These are phyloP conservation scores for Ataeniobius toweri DNA, from an alignment of 2,797 vertebrate genomes.

Conservation along the genomic window DNA sequence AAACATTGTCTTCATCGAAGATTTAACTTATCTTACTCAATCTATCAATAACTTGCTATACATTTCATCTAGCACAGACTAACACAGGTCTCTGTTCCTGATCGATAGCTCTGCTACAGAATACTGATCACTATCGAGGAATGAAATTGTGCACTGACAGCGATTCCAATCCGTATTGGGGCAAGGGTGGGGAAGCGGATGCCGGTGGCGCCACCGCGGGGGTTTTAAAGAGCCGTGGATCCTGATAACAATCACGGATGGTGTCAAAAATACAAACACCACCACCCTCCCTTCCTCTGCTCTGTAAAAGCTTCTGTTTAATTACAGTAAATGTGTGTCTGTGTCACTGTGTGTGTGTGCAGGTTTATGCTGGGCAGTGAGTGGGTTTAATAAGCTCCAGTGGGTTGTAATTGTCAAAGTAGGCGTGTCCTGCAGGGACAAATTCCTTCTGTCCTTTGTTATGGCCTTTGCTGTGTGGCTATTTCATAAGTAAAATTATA, in stretches of 20 bases:
- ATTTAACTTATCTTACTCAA: slow-evolving; percentile 34
- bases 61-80: slow-evolving; percentile 52
- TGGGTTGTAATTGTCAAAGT: slow-evolving; percentile 72
- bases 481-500: slow-evolving; percentile 20
- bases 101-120: slow-evolving; percentile 63
- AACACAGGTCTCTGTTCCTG: slow-evolving; percentile 38
- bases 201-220: slow-evolving; percentile 42
- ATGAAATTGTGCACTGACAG: slow-evolving; percentile 69
- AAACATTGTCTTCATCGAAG: slow-evolving; percentile 31
- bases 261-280: slow-evolving; percentile 70
- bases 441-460: slow-evolving; percentile 57
- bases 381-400: slow-evolving; percentile 70
- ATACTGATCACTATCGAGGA: slow-evolving; percentile 75
- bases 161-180: slow-evolving; percentile 71
- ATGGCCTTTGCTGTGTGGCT: slow-evolving; percentile 44
- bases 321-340: slow-evolving; percentile 64
- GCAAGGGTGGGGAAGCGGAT: slow-evolving; percentile 51
- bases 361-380: slow-evolving; percentile 43
- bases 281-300: slow-evolving; percentile 18
- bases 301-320: slow-evolving; percentile 72
- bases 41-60: slow-evolving; percentile 43
- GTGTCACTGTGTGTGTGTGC: slow-evolving; percentile 46
- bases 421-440: slow-evolving; percentile 50
- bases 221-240: slow-evolving; percentile 67
- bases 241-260: slow-evolving; percentile 70